Base-by-base conservation (phyloP, 2,888 invertebrate species). In the Bhutanitis thaidina region DNA sequence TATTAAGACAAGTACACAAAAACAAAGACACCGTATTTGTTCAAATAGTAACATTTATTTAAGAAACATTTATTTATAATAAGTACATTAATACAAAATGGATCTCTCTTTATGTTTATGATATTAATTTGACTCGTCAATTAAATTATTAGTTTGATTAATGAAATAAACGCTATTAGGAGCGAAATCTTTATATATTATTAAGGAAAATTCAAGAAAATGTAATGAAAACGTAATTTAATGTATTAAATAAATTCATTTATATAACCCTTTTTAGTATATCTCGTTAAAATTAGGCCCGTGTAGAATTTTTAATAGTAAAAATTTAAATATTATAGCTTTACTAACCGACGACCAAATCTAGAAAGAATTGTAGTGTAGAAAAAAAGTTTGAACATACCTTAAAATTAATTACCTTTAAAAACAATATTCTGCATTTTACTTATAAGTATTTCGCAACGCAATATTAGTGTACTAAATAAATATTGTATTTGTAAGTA, bases 341-440 rank as follows among this genome's bases (percentile, higher is more conserved):
- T 65, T 67, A 67, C 64, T 60, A 62, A 64, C 65, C 59, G 61
- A 69, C 60, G 76, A 76, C 76, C 76, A 74, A 76, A 55, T 52
- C 58, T 65, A 64, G 57, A 53, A 40, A 58, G 61, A 66, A 67
- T 55, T 54, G 50, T 70, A 72, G 68, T 60, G 13, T 68, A 70
- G 59, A 29, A 39, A 40, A 32, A 27, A 49, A 48, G 12, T 47
- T 48, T 43, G 34, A 38, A 48, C 8, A 30, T 20, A 38, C 32
- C 12, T 8, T 14, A 43, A 34, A 38, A 52, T 29, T 39, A 14
- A 25, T 43, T 32, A 14, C 34, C 34, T 27, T 27, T 27, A 8
- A 8, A 27, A 27, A 27, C 5, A 9, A 43, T 46, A 48, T 9
- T 39, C 32, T n/a, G 20, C 40, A 35, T 43, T 32, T 20, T 48